Conservation (phyloP, 2,113 vertebrate species). For the Pongo pygmaeus region DNA sequence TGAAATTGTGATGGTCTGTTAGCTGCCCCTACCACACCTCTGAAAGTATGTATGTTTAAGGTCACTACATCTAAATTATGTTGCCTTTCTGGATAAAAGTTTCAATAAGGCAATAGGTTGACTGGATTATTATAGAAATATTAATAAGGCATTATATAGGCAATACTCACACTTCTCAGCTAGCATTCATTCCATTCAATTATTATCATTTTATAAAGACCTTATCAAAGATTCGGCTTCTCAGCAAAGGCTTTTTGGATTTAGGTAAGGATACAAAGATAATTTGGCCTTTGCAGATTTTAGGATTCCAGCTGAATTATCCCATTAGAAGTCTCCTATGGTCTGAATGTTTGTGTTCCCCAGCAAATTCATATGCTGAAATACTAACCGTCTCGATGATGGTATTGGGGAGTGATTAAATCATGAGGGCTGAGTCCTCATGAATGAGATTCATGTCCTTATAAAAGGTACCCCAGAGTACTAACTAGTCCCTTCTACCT, state of each 20-base stretch:
- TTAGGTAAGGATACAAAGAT: neutral
- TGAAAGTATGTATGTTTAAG: neutral
- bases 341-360: neutral
- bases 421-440: neutral
- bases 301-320: neutral
- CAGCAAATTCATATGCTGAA: neutral
- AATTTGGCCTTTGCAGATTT: neutral
- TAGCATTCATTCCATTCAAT: slow-evolving; percentile 18
- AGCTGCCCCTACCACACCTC: neutral
- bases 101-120: neutral
- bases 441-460: neutral
- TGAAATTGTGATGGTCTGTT: neutral
- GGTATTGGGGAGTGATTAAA: neutral
- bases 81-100: neutral
- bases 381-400: neutral
- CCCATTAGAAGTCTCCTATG: neutral
- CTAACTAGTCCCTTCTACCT: neutral
- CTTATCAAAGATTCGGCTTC: neutral
- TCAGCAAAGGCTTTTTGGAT: neutral
- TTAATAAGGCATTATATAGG: neutral
- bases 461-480: neutral
- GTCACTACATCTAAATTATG: neutral
- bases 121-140: neutral
- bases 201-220: neutral
- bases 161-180: neutral